Conservation (phyloP, 2,113 vertebrate genomes). For the Brienomyrus brachyistius region DNA sequence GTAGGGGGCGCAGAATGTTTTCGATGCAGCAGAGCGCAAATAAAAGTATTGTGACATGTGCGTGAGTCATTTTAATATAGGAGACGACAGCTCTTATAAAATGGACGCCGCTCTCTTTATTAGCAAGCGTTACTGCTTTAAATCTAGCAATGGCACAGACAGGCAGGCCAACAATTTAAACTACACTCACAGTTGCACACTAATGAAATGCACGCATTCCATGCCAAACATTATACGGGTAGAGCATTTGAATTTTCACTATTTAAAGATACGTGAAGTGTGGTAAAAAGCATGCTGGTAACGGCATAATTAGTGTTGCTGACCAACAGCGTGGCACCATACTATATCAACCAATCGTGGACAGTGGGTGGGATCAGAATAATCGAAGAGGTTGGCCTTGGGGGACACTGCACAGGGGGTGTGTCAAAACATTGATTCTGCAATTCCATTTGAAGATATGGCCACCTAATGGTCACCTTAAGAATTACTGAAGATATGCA, state of each 20-base stretch:
- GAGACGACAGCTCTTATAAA: background rate
- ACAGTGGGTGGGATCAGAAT: background rate
- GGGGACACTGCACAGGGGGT: background rate
- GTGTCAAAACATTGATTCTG: background rate
- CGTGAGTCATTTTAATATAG: background rate
- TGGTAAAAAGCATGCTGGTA: background rate
- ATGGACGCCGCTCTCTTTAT: background rate
- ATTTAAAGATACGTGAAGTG: no score
- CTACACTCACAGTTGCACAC: background rate
- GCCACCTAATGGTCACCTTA: background rate
- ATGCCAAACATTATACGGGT: background rate
- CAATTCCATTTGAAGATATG: background rate
- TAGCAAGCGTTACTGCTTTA: background rate
- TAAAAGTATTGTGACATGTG: background rate
- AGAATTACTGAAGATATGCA: background rate
- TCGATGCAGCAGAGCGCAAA: background rate
- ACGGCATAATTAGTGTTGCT: background rate
- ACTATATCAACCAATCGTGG: background rate
- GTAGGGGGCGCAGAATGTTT: background rate
- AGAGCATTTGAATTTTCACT: no score
- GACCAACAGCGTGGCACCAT: background rate
- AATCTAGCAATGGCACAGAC: background rate
- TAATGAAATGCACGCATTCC: background rate
- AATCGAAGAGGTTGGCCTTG: background rate
- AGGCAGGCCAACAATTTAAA: background rate